Evolutionary conservation across 2,888 invertebrate genomes (phyloP).

Genomic region (Microdon myrmicae): DNA sequence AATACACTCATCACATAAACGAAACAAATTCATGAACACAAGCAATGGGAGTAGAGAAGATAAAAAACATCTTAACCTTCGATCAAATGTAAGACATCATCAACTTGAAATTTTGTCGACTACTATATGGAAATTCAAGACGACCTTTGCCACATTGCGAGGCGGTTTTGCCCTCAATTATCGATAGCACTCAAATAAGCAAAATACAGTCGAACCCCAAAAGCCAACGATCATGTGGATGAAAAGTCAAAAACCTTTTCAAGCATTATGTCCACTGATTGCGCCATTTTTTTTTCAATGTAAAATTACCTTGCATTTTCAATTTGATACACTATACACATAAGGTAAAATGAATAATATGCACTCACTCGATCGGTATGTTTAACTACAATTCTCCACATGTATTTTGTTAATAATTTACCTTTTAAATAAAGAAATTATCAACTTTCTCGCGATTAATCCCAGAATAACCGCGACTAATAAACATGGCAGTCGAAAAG

Average conservation of each 20-base stretch:
- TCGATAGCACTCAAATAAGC: too few species aligned
- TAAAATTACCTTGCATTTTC: slow-evolving; percentile 17
- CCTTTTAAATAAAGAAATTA: slow-evolving; percentile 58
- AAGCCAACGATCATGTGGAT: slow-evolving; percentile 57
- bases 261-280: slow-evolving; percentile 45
- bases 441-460: slow-evolving; percentile 56
- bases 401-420: slow-evolving; percentile 52
- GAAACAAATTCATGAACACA: too few species aligned
- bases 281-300: slow-evolving; percentile 44
- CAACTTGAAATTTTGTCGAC: too few species aligned
- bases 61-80: too few species aligned
- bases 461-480: slow-evolving; percentile 57
- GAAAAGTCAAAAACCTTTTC: slow-evolving; percentile 37
- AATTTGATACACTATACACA: slow-evolving; percentile 18
- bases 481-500: slow-evolving; percentile 57
- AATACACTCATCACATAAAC: too few species aligned
- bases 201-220: slow-evolving; percentile 44
- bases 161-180: too few species aligned
- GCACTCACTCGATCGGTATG: slow-evolving; percentile 5
- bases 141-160: too few species aligned
- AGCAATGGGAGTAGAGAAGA: too few species aligned
- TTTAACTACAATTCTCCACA: slow-evolving; percentile 26
- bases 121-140: too few species aligned
- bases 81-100: too few species aligned
- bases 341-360: slow-evolving; percentile 10